phyloP scores from a whole-genome alignment of 2,113 vertebrate species.

The Sakesphorus luctuosus region DNA sequence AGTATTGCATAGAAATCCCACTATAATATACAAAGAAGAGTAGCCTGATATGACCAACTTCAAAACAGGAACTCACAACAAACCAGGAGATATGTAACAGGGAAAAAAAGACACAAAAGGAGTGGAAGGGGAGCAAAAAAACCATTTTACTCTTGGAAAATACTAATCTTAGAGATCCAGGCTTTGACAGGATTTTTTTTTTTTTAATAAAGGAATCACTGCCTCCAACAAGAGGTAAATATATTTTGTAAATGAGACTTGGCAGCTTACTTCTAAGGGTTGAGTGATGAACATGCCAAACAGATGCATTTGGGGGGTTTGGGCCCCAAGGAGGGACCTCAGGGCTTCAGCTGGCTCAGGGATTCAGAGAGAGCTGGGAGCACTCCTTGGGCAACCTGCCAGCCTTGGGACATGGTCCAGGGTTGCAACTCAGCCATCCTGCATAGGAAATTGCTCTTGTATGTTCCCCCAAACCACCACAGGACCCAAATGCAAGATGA shows the following conservation, averaged over 20 bases:
- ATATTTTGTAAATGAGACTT: neutral
- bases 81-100: neutral
- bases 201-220: neutral
- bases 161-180: neutral
- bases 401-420: fast-evolving
- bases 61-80: neutral
- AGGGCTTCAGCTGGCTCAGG: fast-evolving
- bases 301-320: neutral
- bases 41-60: neutral
- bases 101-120: neutral
- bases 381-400: fast-evolving
- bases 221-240: neutral
- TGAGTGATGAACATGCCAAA: fast-evolving
- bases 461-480: neutral
- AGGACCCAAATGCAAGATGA: neutral
- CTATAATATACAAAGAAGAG: neutral
- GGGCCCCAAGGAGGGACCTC: neutral
- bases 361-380: neutral
- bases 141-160: neutral
- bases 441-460: fast-evolving
- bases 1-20: neutral
- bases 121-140: neutral
- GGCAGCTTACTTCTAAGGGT: neutral
- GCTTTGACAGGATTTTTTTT: neutral
- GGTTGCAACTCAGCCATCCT: neutral